Percentiles rank a stretch among this genome's conserved stretches.
phyloP scores from a whole-genome alignment of 2,797 vertebrate species.

The Pyrocephalus nanus region DNA sequence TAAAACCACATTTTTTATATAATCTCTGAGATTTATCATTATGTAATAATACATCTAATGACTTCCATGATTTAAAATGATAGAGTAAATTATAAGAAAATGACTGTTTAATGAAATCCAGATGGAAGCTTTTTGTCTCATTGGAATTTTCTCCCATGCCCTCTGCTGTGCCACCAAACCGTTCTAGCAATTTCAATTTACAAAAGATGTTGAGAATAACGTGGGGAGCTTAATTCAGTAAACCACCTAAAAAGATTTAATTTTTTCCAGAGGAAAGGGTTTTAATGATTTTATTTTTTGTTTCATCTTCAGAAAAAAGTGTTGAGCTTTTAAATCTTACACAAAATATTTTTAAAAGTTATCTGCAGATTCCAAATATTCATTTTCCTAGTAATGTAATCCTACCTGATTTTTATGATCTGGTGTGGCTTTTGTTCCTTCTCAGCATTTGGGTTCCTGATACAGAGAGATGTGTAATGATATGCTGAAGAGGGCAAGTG shows the following conservation, averaged over 20 bases:
- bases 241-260: background rate
- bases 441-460: background rate
- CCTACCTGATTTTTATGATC: background rate
- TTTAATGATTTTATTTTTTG: background rate
- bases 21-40: background rate
- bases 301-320: background rate
- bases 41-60: background rate
- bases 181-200: background rate
- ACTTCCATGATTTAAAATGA: background rate
- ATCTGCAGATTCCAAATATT: background rate
- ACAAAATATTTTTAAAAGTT: background rate
- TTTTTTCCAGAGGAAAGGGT: background rate
- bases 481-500: background rate
- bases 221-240: background rate
- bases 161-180: background rate
- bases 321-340: background rate
- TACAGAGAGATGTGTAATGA: background rate
- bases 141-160: slow-evolving; percentile 5
- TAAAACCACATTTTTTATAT: background rate
- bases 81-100: slow-evolving; percentile 10
- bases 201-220: background rate
- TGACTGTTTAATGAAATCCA: slow-evolving; percentile 24
- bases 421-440: background rate
- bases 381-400: background rate
- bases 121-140: slow-evolving; percentile 13